phyloP scores from a whole-genome alignment of 2,113 vertebrate species.

The Ondatra zibethicus region DNA sequence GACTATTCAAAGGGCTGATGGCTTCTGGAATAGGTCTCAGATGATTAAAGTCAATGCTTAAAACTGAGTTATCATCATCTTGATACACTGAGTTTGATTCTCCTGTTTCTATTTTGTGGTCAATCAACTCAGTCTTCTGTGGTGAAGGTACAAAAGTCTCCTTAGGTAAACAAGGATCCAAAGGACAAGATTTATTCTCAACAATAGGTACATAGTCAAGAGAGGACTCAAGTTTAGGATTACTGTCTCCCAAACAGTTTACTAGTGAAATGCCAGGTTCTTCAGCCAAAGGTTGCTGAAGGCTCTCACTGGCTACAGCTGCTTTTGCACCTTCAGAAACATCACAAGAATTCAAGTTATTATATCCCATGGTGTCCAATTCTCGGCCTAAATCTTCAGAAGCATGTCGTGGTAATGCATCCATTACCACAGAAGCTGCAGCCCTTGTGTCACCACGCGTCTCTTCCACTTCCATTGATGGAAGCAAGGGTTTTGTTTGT shows the following conservation, averaged over 20 bases:
- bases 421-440: slow-evolving; percentile 17
- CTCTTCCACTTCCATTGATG: slow-evolving; percentile 42
- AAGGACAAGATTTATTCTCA: slow-evolving; percentile 74
- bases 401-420: slow-evolving; percentile 29
- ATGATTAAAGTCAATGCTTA: slow-evolving; percentile 92
- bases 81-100: slow-evolving; percentile 79
- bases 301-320: slow-evolving; percentile 50
- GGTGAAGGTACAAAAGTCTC: slow-evolving; percentile 71
- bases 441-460: neutral
- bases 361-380: slow-evolving; percentile 63
- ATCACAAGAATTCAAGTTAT: slow-evolving; percentile 66
- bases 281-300: slow-evolving; percentile 6
- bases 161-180: slow-evolving; percentile 81
- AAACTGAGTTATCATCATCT: slow-evolving; percentile 96
- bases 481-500: slow-evolving; percentile 28
- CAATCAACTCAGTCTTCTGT: slow-evolving; percentile 69
- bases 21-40: slow-evolving; percentile 93
- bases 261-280: slow-evolving; percentile 46
- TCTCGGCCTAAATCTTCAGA: slow-evolving; percentile 70
- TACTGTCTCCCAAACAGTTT: slow-evolving; percentile 21
- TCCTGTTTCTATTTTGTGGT: slow-evolving; percentile 72
- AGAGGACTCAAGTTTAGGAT: slow-evolving; percentile 55
- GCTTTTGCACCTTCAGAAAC: slow-evolving; percentile 56
- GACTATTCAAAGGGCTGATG: slow-evolving; percentile 97
- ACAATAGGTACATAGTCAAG: slow-evolving; percentile 40